These are phyloP conservation scores for Petroica traversi DNA, from an alignment of 2,113 vertebrate genomes.

Conservation along the genomic window DNA sequence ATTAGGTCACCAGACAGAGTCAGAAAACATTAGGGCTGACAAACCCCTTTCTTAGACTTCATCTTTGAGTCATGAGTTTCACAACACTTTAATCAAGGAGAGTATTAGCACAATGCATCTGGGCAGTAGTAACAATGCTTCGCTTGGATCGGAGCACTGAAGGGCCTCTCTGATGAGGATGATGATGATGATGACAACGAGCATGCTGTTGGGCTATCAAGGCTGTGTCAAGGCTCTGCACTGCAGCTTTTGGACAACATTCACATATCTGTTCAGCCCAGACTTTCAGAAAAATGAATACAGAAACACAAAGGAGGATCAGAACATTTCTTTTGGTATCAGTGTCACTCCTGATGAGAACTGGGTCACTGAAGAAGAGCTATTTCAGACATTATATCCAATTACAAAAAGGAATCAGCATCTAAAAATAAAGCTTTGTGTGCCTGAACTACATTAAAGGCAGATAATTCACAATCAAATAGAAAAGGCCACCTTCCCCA, in stretches of 20 bases:
- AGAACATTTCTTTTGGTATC: background rate
- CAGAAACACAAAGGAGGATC: background rate
- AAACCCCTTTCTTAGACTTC: background rate
- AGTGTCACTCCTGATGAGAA: background rate
- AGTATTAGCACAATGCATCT: background rate
- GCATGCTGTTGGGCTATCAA: background rate
- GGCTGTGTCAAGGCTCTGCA: background rate
- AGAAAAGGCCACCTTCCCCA: background rate
- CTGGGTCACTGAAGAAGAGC: conserved; percentile 13
- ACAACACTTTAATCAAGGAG: background rate
- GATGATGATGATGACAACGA: background rate
- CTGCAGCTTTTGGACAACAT: background rate
- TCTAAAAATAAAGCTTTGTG: conserved; percentile 36
- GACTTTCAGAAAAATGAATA: background rate
- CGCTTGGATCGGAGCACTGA: background rate
- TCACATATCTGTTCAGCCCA: background rate
- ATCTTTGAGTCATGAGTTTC: background rate
- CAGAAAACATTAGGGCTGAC: background rate
- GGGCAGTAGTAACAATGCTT: background rate
- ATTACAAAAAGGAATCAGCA: conserved; percentile 37
- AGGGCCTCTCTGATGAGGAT: background rate
- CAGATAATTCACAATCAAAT: conserved; percentile 23
- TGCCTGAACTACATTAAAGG: conserved; percentile 21
- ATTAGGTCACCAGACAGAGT: background rate
- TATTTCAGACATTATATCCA: conserved; percentile 25